phyloP scores from a whole-genome alignment of 2,888 invertebrate species.

The Anticlea derivata region DNA sequence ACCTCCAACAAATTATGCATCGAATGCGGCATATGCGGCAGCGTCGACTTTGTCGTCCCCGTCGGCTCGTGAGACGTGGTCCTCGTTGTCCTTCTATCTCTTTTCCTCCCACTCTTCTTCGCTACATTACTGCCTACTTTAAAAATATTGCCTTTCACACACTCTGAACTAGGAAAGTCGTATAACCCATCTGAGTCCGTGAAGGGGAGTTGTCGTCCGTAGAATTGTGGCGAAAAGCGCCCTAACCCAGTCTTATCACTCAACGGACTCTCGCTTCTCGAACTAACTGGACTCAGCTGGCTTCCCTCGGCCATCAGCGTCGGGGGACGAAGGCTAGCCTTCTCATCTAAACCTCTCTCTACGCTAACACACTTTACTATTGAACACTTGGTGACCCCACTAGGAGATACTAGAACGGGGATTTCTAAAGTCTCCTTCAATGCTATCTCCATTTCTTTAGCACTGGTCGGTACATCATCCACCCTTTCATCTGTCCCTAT shows the following conservation, averaged over 20 bases:
- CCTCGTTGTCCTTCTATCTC: slow-evolving; percentile 84
- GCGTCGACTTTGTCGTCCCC: slow-evolving; percentile 81
- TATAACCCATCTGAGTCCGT: slow-evolving; percentile 92
- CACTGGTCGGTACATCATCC: slow-evolving; percentile 88
- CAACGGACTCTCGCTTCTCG: slow-evolving; percentile 90
- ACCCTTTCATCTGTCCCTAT: slow-evolving; percentile 91
- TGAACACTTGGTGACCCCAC: slow-evolving; percentile 77
- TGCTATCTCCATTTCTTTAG: slow-evolving; percentile 84
- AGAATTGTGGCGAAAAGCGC: slow-evolving; percentile 88
- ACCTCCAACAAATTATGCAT: slow-evolving; percentile 86
- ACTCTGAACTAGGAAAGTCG: slow-evolving; percentile 91
- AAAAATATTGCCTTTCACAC: slow-evolving; percentile 82
- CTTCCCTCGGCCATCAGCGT: slow-evolving; percentile 84
- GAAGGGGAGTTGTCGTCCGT: slow-evolving; percentile 87
- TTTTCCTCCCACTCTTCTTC: slow-evolving; percentile 85
- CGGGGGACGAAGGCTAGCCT: slow-evolving; percentile 69
- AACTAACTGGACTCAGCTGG: slow-evolving; percentile 89
- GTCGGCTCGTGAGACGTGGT: slow-evolving; percentile 74
- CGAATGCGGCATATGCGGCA: slow-evolving; percentile 79
- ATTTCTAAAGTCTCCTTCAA: slow-evolving; percentile 75
- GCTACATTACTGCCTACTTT: slow-evolving; percentile 76
- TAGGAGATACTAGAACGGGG: slow-evolving; percentile 74
- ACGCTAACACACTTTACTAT: slow-evolving; percentile 83
- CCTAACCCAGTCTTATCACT: slow-evolving; percentile 88
- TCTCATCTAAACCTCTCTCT: slow-evolving; percentile 79